phyloP scores from a whole-genome alignment of 2,888 invertebrate species.

The Eristalinus aeneus region DNA sequence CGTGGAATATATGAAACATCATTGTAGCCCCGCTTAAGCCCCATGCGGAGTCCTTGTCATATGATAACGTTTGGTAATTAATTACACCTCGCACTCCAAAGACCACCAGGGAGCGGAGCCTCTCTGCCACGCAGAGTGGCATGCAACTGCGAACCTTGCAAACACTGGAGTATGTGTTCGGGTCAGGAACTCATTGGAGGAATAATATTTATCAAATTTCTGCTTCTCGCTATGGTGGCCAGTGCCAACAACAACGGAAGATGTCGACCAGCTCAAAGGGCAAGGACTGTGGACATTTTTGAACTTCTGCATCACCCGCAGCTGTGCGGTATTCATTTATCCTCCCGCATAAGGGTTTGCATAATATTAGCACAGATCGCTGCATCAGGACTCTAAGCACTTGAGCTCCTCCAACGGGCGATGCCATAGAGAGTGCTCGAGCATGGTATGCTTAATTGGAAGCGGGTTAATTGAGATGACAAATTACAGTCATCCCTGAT shows the following conservation, averaged over 20 bases:
- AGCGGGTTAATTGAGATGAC: slow-evolving; percentile 53
- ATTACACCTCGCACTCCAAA: slow-evolving; percentile 52
- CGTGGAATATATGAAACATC: slow-evolving; percentile 12
- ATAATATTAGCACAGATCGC: slow-evolving; percentile 49
- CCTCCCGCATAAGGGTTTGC: slow-evolving; percentile 39
- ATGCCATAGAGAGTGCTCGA: slow-evolving; percentile 10
- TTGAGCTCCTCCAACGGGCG: slow-evolving; percentile 17
- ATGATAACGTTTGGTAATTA: slow-evolving; percentile 69
- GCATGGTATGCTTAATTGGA: slow-evolving; percentile 43
- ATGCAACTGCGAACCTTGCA: slow-evolving; percentile 14
- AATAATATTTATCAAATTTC: slow-evolving; percentile 62
- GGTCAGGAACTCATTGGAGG: slow-evolving; percentile 47
- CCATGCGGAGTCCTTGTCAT: slow-evolving; percentile 64
- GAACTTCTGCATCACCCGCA: slow-evolving; percentile 50
- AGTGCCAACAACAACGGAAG: slow-evolving; percentile 19
- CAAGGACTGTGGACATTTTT: slow-evolving; percentile 46
- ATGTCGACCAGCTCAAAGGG: slow-evolving; percentile 30
- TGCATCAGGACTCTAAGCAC: slow-evolving; percentile 16
- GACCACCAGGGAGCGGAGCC: background rate
- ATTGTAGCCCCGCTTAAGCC: slow-evolving; percentile 57
- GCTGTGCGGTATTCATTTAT: slow-evolving; percentile 59
- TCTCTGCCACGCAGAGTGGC: background rate
- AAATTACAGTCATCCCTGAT: slow-evolving; percentile 45
- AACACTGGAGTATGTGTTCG: background rate
- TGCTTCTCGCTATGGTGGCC: slow-evolving; percentile 16